These are phyloP conservation scores for Siderastrea radians DNA, from an alignment of 92 coral and sea anemone species.

Conservation along the genomic window DNA sequence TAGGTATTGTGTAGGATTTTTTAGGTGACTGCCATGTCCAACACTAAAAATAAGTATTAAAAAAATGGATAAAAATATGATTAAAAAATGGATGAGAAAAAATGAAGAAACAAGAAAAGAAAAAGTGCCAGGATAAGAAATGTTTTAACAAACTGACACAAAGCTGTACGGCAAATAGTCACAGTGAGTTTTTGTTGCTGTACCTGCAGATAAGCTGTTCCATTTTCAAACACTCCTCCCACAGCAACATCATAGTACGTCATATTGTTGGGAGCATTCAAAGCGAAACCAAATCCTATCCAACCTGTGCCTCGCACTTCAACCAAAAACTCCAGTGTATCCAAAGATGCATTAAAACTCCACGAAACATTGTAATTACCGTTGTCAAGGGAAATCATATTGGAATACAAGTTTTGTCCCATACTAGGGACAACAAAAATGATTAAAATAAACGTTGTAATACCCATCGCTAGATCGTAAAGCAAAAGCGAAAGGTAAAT, in stretches of 20 bases:
- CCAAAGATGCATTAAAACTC: conserved; percentile 5
- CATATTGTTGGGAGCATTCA: not conserved
- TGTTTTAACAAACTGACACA: too few relatives aligned
- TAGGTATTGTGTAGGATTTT: too few relatives aligned
- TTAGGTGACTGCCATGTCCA: too few relatives aligned
- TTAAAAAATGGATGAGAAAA: too few relatives aligned
- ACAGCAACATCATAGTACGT: conserved; percentile 2
- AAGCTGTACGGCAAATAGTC: not conserved
- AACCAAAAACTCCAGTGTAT: not conserved
- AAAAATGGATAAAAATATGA: too few relatives aligned
- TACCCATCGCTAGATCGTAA: not conserved
- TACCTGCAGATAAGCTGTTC: conserved; percentile 20
- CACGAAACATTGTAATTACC: conserved; percentile 9
- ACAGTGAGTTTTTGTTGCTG: not conserved
- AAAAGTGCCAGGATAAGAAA: too few relatives aligned
- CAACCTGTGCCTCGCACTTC: not conserved
- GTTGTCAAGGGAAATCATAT: not conserved
- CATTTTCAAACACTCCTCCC: conserved; percentile 10
- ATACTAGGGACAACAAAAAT: not conserved
- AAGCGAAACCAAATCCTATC: not conserved
- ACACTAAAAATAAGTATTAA: too few relatives aligned
- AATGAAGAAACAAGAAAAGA: too few relatives aligned
- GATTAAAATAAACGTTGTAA: not conserved
- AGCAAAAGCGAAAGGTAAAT: not conserved
- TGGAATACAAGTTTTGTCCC: not conserved